phyloP scores from a whole-genome alignment of 1,140 invertebrate species.

The Phthorimaea operculella region DNA sequence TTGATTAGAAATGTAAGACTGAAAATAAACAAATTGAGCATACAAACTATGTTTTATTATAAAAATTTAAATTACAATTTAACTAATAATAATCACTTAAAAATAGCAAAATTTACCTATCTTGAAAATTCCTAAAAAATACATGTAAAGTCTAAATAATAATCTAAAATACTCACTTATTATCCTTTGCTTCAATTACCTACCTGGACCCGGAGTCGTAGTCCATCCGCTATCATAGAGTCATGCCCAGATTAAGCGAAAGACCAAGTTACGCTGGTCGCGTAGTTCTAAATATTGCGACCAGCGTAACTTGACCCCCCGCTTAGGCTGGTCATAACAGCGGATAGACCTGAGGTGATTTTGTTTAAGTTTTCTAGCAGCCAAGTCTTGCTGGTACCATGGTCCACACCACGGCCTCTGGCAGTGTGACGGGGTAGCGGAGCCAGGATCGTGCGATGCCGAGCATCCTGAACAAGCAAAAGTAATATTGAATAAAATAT shows the following conservation, averaged over 20 bases:
- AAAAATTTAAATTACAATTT: neutral
- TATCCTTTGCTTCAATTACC: neutral
- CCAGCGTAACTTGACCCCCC: too few species aligned
- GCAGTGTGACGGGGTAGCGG: constrained; percentile 27
- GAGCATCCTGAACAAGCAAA: constrained; percentile 28
- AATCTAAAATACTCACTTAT: neutral
- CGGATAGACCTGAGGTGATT: too few species aligned
- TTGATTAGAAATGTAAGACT: constrained; percentile 57
- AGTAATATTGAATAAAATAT: too few species aligned
- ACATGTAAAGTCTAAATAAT: neutral
- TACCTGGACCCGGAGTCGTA: neutral
- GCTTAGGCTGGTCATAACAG: too few species aligned
- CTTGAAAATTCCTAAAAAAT: neutral
- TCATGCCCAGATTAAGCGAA: too few species aligned
- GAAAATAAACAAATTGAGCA: constrained; percentile 34
- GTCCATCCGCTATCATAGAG: too few species aligned
- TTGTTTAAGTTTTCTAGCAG: constrained; percentile 23
- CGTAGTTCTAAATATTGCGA: too few species aligned
- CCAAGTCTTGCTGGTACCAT: constrained; percentile 43
- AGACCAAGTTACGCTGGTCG: too few species aligned
- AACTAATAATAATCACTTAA: constrained; percentile 1
- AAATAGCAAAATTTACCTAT: neutral
- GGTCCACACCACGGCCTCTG: constrained; percentile 41
- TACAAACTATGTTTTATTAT: neutral
- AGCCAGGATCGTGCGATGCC: constrained; percentile 35